phyloP scores from a whole-genome alignment of 2,888 invertebrate genomes.

The Dryadula phaetusa region DNA sequence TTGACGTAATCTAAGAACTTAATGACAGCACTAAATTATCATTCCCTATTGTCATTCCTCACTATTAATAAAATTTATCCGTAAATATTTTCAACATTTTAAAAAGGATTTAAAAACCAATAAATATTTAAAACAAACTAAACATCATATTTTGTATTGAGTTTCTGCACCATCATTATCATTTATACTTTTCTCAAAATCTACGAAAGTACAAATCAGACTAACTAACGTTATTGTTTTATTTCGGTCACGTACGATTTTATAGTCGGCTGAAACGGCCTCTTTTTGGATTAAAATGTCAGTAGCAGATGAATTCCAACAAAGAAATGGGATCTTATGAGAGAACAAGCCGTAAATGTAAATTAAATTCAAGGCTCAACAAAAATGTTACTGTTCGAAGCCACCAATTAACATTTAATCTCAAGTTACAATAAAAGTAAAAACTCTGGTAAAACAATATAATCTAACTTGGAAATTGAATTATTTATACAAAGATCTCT shows the following conservation, averaged over 20 bases:
- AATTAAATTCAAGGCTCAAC: slow-evolving; percentile 31
- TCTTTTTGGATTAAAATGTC: slow-evolving; percentile 73
- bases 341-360: slow-evolving; percentile 36
- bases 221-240: slow-evolving; percentile 48
- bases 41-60: too few relatives aligned
- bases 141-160: too few relatives aligned
- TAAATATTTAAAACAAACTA: too few relatives aligned
- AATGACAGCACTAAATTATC: too few relatives aligned
- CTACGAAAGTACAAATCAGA: slow-evolving; percentile 31
- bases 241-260: slow-evolving; percentile 73
- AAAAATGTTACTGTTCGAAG: slow-evolving; percentile 20
- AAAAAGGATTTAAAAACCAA: too few relatives aligned
- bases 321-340: slow-evolving; percentile 50
- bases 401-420: slow-evolving; percentile 23
- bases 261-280: slow-evolving; percentile 63
- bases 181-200: slow-evolving; percentile 37
- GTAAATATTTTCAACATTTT: too few relatives aligned
- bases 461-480: not conserved
- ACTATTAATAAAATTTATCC: too few relatives aligned
- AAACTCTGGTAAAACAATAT: not conserved
- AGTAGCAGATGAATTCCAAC: slow-evolving; percentile 70
- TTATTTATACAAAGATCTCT: not conserved
- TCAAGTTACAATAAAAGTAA: not conserved
- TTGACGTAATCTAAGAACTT: too few relatives aligned
- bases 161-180: slow-evolving; percentile 8